Base-by-base conservation (phyloP, 2,797 vertebrate species). In the Bothrops alternatus region DNA sequence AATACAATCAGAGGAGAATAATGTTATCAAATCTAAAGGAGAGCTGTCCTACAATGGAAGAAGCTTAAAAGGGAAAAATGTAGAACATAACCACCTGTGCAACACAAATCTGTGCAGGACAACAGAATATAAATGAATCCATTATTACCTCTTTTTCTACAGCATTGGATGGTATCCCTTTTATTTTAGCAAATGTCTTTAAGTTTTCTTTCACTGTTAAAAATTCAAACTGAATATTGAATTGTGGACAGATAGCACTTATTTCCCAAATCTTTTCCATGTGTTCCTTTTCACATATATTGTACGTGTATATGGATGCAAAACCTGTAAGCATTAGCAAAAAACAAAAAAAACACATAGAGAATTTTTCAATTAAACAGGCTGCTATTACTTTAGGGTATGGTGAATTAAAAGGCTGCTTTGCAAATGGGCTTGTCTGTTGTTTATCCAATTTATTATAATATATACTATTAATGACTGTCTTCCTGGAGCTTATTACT, bases 141-240 rank as follows among this genome's bases (percentile, higher is more conserved):
- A 0, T 13, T 0, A 91, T 87, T 94, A 99, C 99, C 98, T 99
- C 98, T 2, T 6, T 78, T 0, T 98, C 96, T 3, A 98, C 96
- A 82, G 98, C 97, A 0, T 93, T 96, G 0, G 97, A 90, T 1
- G 94, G 96, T 96, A 99, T 98, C 88, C 99, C 99, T 94, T 99
- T 99, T 95, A 99, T 98, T 93, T 98, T 98, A 0, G 98, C 98
- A 53, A 99, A 99, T 0, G 98, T 98, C 93, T 94, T 96, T 92
- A 99, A 97, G 95, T 99, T 99, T 92, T 99, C 99, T 96, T 98
- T 98, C 95, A 99, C 98, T 0, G 99, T 99, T 91, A 99, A 96
- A 91, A 98, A 98, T 26, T 98, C 98, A n/a, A 99, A 99, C 47
- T 99, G 98, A 3, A 98, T 95, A 93, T 98, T 98, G 97, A 98